Evolutionary conservation across 2,888 invertebrate genomes (phyloP).

Genomic region (Diachrysia chrysitis): DNA sequence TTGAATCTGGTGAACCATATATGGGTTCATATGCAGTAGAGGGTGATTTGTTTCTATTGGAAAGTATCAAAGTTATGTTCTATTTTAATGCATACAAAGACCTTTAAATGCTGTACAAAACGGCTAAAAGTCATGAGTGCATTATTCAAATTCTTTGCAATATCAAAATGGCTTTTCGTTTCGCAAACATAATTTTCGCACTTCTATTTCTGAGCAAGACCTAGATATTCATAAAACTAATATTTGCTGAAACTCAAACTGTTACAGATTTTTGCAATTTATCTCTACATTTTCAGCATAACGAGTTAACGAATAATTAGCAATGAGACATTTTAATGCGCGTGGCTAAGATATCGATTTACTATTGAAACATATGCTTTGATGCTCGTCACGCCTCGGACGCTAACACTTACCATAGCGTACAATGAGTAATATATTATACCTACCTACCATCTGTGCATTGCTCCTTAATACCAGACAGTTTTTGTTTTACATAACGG

Average conservation of each 20-base stretch:
- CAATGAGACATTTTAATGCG: conserved; percentile 25
- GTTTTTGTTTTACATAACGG: conserved; percentile 54
- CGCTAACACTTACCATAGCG: conserved; percentile 39
- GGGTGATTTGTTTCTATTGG: too few species aligned
- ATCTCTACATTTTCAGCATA: conserved; percentile 17
- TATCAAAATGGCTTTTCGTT: conserved; percentile 39
- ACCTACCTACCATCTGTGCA: conserved; percentile 34
- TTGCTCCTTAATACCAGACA: conserved; percentile 58
- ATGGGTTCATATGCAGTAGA: too few species aligned
- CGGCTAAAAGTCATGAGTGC: conserved; percentile 38
- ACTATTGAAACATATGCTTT: conserved; percentile 47
- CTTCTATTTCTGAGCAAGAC: conserved; percentile 35
- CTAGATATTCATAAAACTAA: conserved; percentile 41
- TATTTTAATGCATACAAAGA: conserved; percentile 35
- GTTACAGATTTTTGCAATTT: conserved; percentile 15
- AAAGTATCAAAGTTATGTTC: neutral
- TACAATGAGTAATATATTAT: conserved; percentile 62
- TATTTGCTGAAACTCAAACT: conserved; percentile 33
- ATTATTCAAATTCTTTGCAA: conserved; percentile 38
- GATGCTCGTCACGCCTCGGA: conserved; percentile 23
- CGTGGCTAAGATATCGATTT: conserved; percentile 39
- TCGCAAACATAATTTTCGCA: conserved; percentile 25
- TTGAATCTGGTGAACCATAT: too few species aligned
- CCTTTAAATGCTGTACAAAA: conserved; percentile 37
- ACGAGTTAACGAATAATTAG: conserved; percentile 9